Evolutionary conservation across 2,797 vertebrate species (phyloP).

Genomic region (Galago senegalensis): DNA sequence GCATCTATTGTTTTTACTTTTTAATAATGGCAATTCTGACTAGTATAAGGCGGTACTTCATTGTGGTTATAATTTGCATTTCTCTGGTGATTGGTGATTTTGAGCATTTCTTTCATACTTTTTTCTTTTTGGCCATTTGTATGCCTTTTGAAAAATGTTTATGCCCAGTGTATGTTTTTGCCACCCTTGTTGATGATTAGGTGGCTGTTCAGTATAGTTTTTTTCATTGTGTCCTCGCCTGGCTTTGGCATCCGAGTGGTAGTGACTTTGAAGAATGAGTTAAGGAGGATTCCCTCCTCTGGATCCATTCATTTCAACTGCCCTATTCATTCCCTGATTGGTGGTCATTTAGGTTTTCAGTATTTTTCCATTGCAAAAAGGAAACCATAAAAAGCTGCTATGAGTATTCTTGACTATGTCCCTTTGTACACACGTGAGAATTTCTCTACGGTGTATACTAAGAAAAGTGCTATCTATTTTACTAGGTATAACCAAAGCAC

Average conservation of each 20-base stretch:
- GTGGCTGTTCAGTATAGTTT: not conserved
- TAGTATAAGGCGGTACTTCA: not conserved
- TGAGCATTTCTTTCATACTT: not conserved
- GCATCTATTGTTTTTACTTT: not conserved
- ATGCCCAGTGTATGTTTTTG: not conserved
- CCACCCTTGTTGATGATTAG: not conserved
- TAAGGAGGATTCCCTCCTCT: not conserved
- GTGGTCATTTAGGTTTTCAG: not conserved
- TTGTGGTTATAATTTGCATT: not conserved
- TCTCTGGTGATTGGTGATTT: not conserved
- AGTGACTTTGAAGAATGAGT: not conserved
- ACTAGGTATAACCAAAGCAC: not conserved
- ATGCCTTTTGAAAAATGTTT: not conserved
- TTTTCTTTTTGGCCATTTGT: not conserved
- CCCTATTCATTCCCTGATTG: not conserved
- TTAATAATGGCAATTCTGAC: not conserved
- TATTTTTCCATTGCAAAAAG: constrained; percentile 14
- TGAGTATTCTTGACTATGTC: not conserved
- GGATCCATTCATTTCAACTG: constrained; percentile 24
- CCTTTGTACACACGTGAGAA: not conserved
- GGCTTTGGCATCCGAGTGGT: not conserved
- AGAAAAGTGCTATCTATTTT: not conserved
- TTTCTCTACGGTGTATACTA: not conserved
- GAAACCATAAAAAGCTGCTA: not conserved
- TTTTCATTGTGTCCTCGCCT: not conserved